phyloP scores from a whole-genome alignment of 92 coral and sea anemone species.

The Porites cylindrica region DNA sequence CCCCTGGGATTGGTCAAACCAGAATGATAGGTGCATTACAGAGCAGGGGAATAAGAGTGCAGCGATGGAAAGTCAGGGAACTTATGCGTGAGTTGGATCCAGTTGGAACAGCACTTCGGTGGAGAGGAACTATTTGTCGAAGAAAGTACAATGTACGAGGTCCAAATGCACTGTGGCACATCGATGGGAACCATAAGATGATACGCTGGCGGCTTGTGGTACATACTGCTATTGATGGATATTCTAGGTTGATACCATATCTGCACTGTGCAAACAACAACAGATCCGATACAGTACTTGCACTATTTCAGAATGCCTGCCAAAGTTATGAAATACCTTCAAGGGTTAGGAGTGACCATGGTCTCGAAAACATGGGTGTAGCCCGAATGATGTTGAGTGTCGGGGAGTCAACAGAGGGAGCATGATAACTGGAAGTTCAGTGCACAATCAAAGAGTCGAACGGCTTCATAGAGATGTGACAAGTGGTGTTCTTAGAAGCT shows the following conservation, averaged over 20 bases:
- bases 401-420: constrained; percentile 67
- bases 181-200: too few species aligned
- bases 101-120: constrained; percentile 68
- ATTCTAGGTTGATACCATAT: constrained; percentile 64
- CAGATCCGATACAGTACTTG: constrained; percentile 60
- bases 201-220: too few species aligned
- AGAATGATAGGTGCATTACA: constrained; percentile 47
- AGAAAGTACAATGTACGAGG: constrained; percentile 56
- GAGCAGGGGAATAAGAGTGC: constrained; percentile 51
- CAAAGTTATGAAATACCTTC: constrained; percentile 69
- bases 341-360: constrained; percentile 67
- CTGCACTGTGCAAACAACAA: constrained; percentile 69
- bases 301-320: constrained; percentile 56
- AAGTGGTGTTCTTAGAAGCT: constrained; percentile 49
- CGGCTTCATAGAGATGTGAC: constrained; percentile 57
- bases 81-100: constrained; percentile 44
- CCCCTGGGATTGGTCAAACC: constrained; percentile 47
- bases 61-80: constrained; percentile 45
- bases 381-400: constrained; percentile 60
- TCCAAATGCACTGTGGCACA: constrained; percentile 67
- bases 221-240: constrained; percentile 67
- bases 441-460: constrained; percentile 54
- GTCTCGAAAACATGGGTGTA: constrained; percentile 61
- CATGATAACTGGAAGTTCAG: constrained; percentile 60
- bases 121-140: constrained; percentile 66